Evolutionary conservation across 2,797 vertebrate species (phyloP), one percentile per base, ranked within the genome.

Genomic region (Melanotaenia maccullochi): DNA sequence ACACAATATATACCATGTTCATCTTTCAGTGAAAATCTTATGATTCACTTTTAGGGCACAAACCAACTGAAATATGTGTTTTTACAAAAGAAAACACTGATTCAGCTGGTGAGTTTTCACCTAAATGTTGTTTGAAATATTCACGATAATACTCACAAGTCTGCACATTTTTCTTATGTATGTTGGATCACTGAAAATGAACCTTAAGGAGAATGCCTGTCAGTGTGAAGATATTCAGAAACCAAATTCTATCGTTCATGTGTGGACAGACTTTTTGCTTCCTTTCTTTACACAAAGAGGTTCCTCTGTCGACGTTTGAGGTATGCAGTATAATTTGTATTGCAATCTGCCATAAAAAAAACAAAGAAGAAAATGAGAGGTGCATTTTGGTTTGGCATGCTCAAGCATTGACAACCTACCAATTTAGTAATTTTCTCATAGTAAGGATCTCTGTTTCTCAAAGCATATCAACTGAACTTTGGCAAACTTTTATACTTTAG

Each of bases 111-210:
- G n/a, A 8, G 0, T 56, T 62, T 38, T 38, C 22, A 2, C 0
- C 33, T 61, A 32, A 66, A 64, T 14, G 65, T 30, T n/a, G 22
- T 13, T 22, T 62, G 42, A 67, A 65, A 56, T 35, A 60, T 32
- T 35, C 12, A 16, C 30, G 47, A 60, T 6, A 65, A 54, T 58
- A 9, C n/a, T 28, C 47, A 49, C 47, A 20, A 49, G 47, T 49
- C 11, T 30, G 13, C 54, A 30, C 54, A 16, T 25, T 55, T 55
- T 55, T 47, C 12, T 11, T 14, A 14, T 47, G 44, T 20, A 47
- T 56, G 16, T 56, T 18, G 22, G 24, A 13, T 54, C 51, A 14
- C 11, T 25, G 51, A 54, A 14, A 14, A 28, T 18, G 16, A 42
- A 42, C 40, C 24, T 25, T 54, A 25, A 28, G 24, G 51, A 28